Percentiles rank a stretch among this genome's conserved stretches.
phyloP scores from a whole-genome alignment of 2,113 vertebrate genomes.

The Psophia crepitans region DNA sequence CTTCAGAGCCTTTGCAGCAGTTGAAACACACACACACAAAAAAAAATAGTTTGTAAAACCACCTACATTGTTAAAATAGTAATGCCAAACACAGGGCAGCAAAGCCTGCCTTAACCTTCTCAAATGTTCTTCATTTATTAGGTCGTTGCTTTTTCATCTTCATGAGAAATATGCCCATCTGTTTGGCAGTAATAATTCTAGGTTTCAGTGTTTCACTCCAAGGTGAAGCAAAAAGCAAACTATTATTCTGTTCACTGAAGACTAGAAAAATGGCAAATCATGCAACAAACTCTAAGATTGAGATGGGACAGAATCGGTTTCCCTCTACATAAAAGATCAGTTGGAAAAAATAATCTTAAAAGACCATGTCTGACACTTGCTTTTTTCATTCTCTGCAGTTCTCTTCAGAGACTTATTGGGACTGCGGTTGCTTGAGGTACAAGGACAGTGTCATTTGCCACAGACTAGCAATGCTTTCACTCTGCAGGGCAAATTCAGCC shows the following conservation, averaged over 20 bases:
- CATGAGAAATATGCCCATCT: constrained; percentile 40
- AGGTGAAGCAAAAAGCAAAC: constrained; percentile 33
- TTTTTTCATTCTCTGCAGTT: constrained; percentile 14
- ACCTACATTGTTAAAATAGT: not conserved
- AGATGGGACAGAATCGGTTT: not conserved
- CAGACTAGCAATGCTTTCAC: not conserved
- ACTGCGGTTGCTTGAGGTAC: not conserved
- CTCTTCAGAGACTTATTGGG: not conserved
- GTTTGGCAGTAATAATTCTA: constrained; percentile 8
- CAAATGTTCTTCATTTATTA: constrained; percentile 26
- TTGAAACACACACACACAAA: not conserved
- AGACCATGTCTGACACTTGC: not conserved
- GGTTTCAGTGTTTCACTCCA: constrained; percentile 19
- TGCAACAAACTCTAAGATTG: not conserved
- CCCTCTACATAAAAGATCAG: not conserved
- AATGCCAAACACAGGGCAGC: not conserved
- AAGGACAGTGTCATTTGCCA: not conserved
- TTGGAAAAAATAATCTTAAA: constrained; percentile 28
- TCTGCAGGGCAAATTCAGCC: not conserved
- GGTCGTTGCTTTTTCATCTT: constrained; percentile 9
- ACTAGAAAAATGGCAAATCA: constrained; percentile 16
- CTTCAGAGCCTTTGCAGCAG: not conserved
- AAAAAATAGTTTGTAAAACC: not conserved
- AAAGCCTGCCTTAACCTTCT: constrained; percentile 8
- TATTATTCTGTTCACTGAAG: constrained; percentile 27